phyloP scores from a whole-genome alignment of 1,140 invertebrate species.

The Dinoponera quadriceps region DNA sequence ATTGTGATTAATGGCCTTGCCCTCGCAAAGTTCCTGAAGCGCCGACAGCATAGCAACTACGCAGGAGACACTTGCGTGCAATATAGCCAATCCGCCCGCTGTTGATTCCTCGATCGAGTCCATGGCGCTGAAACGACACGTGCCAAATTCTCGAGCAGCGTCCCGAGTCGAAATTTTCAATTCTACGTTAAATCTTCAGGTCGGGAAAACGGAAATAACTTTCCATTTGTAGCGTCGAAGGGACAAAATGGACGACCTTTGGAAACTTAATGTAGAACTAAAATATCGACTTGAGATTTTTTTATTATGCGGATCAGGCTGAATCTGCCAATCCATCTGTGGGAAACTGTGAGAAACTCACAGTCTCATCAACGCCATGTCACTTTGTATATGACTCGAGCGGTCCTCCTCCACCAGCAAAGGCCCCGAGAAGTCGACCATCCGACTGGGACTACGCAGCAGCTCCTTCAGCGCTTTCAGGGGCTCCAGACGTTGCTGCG shows the following conservation, averaged over 20 bases:
- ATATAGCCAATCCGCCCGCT: conserved; percentile 88
- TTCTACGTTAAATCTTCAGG: too few species aligned
- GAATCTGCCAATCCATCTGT: conserved; percentile 3
- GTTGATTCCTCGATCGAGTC: conserved; percentile 95
- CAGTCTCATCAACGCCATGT: conserved; percentile 96
- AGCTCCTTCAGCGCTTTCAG: conserved; percentile 93
- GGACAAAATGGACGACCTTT: too few species aligned
- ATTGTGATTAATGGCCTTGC: conserved; percentile 88
- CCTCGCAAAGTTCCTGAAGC: conserved; percentile 92
- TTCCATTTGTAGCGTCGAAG: too few species aligned
- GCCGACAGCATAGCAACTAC: conserved; percentile 93
- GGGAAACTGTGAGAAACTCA: conserved; percentile 87
- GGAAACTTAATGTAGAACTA: too few species aligned
- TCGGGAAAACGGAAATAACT: too few species aligned
- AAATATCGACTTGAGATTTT: too few species aligned
- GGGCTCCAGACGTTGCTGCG: conserved; percentile 93
- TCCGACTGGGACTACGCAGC: conserved; percentile 89
- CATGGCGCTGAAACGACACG: conserved; percentile 89
- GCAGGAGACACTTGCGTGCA: conserved; percentile 93
- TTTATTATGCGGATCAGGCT: not conserved
- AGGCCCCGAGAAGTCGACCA: conserved; percentile 90
- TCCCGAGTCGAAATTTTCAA: too few species aligned
- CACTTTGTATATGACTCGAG: conserved; percentile 91
- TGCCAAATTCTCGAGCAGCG: too few species aligned
- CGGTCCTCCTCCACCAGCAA: conserved; percentile 91